Base-by-base conservation (phyloP, 2,888 invertebrate species). In the Chironomus riparius region DNA sequence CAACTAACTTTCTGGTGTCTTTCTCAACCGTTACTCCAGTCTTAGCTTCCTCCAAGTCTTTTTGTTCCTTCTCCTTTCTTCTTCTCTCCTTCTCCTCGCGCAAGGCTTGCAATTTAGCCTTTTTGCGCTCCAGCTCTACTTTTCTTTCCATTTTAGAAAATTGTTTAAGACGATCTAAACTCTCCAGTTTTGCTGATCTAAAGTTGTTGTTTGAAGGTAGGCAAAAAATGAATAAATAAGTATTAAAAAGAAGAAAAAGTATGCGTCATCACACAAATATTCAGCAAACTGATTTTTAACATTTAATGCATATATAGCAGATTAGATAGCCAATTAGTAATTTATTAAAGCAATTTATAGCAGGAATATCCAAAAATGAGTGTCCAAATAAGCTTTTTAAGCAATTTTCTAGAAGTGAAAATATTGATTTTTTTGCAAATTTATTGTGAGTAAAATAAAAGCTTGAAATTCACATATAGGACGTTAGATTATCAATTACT, bases 81-180 rank as follows among this genome's bases (percentile, higher is more conserved):
- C 94, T 88, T 7, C 94, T 87, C 83, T 94, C 94, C 81, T 95
- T 96, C 83, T 95, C 95, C 79, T 95, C 95, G 2, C 95, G 87
- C 76, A 96, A 87, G 22, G 94, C 94, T 82, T 94, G 93, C 79
- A 96, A 88, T 85, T 94, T 95, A 24, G 94, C 94, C 83, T 95
- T 94, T 84, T 96, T 96, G 77, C 94, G 88, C 85, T 95, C 95
- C 80, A 96, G 84, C 85, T 96, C 95, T n/a, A 93, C 94, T 83
- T 94, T 94, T 78, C 95, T 89, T 85, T 95, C 95, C 84, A 84
- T 84, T 77, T 78, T 80, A 28, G 50, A 70, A 21, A 76, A 21
- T 76, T 61, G 76, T 50, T 76, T 76, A n/a, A 69, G 22, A 24
- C 69, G 76, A 56, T 76, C 76, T 48, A 69, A 69, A 68, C 76